Evolutionary conservation across 2,113 vertebrate genomes (phyloP).

Genomic region (Mustelus asterias): DNA sequence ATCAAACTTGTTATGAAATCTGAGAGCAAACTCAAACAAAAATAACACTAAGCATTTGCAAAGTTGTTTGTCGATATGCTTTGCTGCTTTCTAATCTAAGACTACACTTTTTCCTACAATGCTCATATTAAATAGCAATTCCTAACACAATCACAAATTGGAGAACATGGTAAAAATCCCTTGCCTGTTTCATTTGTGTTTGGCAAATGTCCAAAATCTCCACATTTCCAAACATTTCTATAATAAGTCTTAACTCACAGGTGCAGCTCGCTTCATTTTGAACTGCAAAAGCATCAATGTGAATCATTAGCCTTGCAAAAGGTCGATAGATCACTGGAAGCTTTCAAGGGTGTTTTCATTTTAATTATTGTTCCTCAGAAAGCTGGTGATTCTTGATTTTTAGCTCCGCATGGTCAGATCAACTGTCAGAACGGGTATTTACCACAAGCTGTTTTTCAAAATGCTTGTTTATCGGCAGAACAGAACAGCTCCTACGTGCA

Average conservation of each 20-base stretch:
- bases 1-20: background rate
- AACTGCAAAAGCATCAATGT: background rate
- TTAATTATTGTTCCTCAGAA: background rate
- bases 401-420: background rate
- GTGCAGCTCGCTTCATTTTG: constrained; percentile 5
- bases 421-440: background rate
- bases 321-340: background rate
- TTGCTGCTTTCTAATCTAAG: background rate
- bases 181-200: background rate
- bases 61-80: background rate
- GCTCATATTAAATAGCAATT: background rate
- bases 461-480: background rate
- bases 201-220: background rate
- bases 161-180: background rate
- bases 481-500: background rate
- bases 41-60: background rate
- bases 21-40: background rate
- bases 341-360: background rate
- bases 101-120: background rate
- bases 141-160: background rate
- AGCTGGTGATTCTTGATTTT: background rate
- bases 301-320: background rate
- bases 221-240: constrained; percentile 6
- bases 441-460: background rate
- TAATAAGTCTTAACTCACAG: background rate